Percentiles rank a stretch among this genome's conserved stretches.
Evolutionary conservation across 2,888 invertebrate genomes (phyloP).

Genomic region (Matsumyia berberina): DNA sequence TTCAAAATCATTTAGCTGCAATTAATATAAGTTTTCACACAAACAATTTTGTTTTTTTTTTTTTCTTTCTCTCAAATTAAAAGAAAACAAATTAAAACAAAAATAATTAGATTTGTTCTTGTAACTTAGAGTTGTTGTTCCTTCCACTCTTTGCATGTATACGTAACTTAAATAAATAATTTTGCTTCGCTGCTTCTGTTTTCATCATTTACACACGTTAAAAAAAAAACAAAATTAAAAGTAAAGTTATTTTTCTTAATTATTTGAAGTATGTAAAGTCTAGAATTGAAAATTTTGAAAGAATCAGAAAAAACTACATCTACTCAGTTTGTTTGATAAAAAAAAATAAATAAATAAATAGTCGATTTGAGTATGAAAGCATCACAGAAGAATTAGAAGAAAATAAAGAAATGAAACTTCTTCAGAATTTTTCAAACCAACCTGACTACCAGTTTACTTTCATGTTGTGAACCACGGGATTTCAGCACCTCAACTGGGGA

Average conservation of each 20-base stretch:
- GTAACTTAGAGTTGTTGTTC: constrained; percentile 37
- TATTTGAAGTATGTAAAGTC: constrained; percentile 35
- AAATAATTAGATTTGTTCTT: constrained; percentile 30
- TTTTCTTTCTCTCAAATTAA: constrained; percentile 66
- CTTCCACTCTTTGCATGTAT: constrained; percentile 32
- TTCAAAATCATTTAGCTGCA: constrained; percentile 99
- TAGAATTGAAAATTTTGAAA: constrained; percentile 40
- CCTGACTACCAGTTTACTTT: too few species aligned
- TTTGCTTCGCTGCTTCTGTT: constrained; percentile 32
- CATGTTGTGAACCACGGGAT: too few species aligned
- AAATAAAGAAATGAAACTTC: too few species aligned
- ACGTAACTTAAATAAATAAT: constrained; percentile 37
- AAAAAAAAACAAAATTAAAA: constrained; percentile 24
- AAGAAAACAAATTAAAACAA: constrained; percentile 74
- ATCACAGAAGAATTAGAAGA: too few species aligned
- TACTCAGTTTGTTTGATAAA: constrained; percentile 3
- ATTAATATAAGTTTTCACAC: constrained; percentile 88
- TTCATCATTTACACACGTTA: constrained; percentile 34
- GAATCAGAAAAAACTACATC: constrained; percentile 51
- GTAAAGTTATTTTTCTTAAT: background rate
- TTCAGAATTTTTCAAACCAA: too few species aligned
- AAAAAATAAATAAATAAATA: background rate
- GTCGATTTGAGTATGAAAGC: constrained; percentile 50
- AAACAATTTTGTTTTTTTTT: constrained; percentile 79
- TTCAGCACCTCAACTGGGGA: too few species aligned